These are phyloP conservation scores for Tragopan temminckii DNA, from an alignment of 2,797 vertebrate genomes.

Conservation along the genomic window DNA sequence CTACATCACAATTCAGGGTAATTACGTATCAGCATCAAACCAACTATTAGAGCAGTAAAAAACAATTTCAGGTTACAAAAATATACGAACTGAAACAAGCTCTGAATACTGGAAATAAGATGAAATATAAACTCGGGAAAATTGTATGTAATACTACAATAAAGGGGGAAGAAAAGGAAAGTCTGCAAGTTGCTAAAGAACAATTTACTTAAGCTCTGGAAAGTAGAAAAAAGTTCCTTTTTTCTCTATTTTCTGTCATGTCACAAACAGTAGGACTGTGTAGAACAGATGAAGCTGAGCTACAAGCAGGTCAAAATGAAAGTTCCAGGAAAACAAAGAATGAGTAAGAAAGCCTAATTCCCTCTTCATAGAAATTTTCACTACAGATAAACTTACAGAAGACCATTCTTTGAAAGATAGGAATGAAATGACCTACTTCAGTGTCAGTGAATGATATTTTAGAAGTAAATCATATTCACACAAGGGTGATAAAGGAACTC, in stretches of 20 bases:
- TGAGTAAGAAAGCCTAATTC: not conserved
- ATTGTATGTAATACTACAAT: not conserved
- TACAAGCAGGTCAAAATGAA: not conserved
- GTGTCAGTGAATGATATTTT: not conserved
- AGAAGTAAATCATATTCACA: not conserved
- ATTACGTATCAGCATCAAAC: not conserved
- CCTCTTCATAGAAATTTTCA: not conserved
- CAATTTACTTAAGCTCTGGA: not conserved
- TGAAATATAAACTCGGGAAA: not conserved
- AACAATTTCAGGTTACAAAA: not conserved
- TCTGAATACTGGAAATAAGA: not conserved
- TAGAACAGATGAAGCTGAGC: not conserved
- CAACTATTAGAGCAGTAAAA: not conserved
- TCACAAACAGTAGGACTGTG: not conserved
- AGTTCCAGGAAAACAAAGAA: not conserved
- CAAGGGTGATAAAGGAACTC: not conserved
- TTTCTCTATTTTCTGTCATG: not conserved
- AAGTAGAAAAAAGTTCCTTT: not conserved
- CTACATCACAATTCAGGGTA: not conserved
- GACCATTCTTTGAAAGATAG: not conserved
- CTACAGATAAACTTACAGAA: not conserved
- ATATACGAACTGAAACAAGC: not conserved
- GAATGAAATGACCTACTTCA: not conserved
- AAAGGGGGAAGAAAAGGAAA: not conserved
- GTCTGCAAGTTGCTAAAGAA: not conserved